Evolutionary conservation across 2,888 invertebrate genomes (phyloP).

Genomic region (Troides oblongomaculatus): DNA sequence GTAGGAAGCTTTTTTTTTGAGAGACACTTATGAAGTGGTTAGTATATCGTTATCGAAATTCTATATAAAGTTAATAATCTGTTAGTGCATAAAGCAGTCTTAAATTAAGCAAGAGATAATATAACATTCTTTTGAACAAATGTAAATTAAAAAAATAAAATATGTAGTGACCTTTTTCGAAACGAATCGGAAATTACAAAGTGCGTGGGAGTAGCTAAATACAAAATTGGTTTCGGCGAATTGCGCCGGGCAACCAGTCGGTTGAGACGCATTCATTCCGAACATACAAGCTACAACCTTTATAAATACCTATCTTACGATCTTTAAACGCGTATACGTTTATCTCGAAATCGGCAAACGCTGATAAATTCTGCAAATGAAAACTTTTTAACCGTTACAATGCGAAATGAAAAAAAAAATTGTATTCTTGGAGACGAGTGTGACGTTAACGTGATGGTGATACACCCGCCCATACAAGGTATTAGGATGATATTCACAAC

Average conservation of each 20-base stretch:
- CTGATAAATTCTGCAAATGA: slow-evolving; percentile 14
- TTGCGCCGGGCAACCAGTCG: slow-evolving; percentile 56
- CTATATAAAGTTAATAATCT: too few relatives aligned
- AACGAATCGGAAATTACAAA: slow-evolving; percentile 53
- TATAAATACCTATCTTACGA: slow-evolving; percentile 24
- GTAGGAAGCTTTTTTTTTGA: too few relatives aligned
- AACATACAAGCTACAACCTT: slow-evolving; percentile 36
- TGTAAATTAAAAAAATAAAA: slow-evolving; percentile 35
- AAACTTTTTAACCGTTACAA: background rate
- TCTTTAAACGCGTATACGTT: slow-evolving; percentile 17
- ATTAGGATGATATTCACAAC: too few relatives aligned
- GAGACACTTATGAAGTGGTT: too few relatives aligned
- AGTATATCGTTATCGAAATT: too few relatives aligned
- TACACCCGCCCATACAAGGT: too few relatives aligned
- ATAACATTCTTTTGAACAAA: background rate
- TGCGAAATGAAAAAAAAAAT: background rate
- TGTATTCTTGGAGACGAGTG: too few relatives aligned
- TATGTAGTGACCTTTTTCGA: slow-evolving; percentile 51
- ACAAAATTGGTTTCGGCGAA: slow-evolving; percentile 70
- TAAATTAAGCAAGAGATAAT: slow-evolving; percentile 4
- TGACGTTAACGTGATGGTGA: too few relatives aligned
- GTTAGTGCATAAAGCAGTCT: too few relatives aligned
- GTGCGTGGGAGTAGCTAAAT: slow-evolving; percentile 67
- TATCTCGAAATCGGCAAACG: slow-evolving; percentile 10
- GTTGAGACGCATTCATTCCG: slow-evolving; percentile 55